Evolutionary conservation across 1,140 invertebrate genomes (phyloP).

Genomic region (Archivesica marissinica): DNA sequence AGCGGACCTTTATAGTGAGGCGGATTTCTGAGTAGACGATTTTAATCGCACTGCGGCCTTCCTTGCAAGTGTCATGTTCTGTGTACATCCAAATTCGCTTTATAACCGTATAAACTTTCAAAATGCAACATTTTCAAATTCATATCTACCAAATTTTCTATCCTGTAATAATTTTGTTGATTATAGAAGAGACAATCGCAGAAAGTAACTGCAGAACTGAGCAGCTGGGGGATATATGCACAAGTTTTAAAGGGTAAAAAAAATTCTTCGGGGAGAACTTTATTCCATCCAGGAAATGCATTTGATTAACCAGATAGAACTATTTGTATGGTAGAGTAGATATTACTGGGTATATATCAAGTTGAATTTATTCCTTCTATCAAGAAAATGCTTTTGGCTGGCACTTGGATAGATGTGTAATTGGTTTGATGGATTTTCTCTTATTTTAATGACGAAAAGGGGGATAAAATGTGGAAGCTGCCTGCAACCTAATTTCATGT

Average conservation of each 20-base stretch:
- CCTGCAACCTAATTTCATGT: constrained; percentile 9
- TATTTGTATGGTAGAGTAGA: constrained; percentile 1
- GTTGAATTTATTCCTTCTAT: no score
- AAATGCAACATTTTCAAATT: no score
- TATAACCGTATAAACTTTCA: no score
- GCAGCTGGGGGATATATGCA: not conserved
- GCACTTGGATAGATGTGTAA: constrained; percentile 19
- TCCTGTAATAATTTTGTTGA: no score
- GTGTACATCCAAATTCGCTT: no score
- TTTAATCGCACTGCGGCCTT: no score
- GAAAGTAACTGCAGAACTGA: not conserved
- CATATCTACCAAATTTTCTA: no score
- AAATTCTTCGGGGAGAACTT: not conserved
- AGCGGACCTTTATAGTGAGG: no score
- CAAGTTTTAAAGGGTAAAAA: not conserved
- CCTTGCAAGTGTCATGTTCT: no score
- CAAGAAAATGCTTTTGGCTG: not conserved
- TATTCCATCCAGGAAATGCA: not conserved
- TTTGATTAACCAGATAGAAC: not conserved
- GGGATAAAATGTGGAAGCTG: not conserved
- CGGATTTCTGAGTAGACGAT: no score
- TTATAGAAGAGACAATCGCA: not conserved
- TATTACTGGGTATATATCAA: not conserved
- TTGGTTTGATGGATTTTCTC: constrained; percentile 31
- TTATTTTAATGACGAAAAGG: not conserved